Evolutionary conservation across 2,888 invertebrate genomes (phyloP).

Genomic region (Criorhina ranunculi): DNA sequence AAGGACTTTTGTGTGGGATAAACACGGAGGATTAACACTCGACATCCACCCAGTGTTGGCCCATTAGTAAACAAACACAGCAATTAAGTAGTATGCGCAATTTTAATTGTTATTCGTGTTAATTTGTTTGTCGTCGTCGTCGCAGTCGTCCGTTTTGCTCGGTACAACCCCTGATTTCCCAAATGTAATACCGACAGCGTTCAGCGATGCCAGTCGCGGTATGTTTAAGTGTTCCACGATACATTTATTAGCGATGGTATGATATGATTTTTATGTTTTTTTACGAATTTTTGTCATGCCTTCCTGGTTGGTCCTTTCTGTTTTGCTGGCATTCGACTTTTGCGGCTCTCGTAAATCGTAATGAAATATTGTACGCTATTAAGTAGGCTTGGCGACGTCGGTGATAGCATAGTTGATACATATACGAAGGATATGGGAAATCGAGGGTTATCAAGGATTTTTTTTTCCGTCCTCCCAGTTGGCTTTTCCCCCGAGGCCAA

Average conservation of each 20-base stretch:
- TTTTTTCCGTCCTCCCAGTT: too few species aligned
- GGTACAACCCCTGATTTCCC: constrained; percentile 15
- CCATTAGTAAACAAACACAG: constrained; percentile 55
- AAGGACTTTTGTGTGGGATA: constrained; percentile 21
- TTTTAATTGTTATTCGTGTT: constrained; percentile 60
- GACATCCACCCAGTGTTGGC: constrained; percentile 29
- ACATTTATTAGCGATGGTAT: constrained; percentile 21
- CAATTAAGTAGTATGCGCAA: constrained; percentile 47
- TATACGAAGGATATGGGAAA: constrained; percentile 24
- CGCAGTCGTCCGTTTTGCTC: constrained; percentile 19
- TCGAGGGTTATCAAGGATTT: constrained; percentile 43
- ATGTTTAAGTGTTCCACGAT: constrained; percentile 36
- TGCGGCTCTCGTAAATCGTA: constrained; percentile 58
- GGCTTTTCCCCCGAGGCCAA: constrained; percentile 41
- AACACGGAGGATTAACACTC: constrained; percentile 41
- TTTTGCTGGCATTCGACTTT: constrained; percentile 19
- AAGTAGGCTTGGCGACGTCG: constrained; percentile 25
- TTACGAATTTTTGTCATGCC: constrained; percentile 2
- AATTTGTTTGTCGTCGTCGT: constrained; percentile 32
- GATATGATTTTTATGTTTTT: constrained; percentile 5
- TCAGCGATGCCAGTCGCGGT: constrained; percentile 6
- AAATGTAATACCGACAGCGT: constrained; percentile 21
- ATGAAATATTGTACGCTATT: constrained; percentile 61
- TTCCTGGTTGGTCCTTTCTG: background rate
- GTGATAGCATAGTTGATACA: background rate